Base-by-base conservation (phyloP, 1,140 invertebrate species). In the Phthorimaea operculella region DNA sequence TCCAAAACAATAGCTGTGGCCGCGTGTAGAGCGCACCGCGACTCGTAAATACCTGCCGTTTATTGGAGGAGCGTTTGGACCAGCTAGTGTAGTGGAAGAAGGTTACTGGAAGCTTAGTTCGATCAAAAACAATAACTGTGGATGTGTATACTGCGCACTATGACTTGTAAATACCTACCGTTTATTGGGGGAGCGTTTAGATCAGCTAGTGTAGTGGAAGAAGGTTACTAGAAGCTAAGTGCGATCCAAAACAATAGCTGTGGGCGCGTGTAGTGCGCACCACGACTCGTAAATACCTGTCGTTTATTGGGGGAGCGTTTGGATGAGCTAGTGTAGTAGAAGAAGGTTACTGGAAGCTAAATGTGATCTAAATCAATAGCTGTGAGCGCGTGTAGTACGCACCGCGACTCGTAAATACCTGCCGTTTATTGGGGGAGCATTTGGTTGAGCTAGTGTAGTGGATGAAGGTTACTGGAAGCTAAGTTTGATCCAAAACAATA, bases 31-130 rank as follows among this genome's bases (percentile, higher is more conserved):
- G 21, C 44, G 44, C 12, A 9, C 14, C 15, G 44, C 44, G 8
- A 47, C 44, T 47, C 44, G 44, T 47, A 47, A 47, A 47, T 47
- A 47, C 44, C 44, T 47, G 44, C 14, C 44, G 44, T 47, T 47
- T 47, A 47, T 47, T 47, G 44, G 10, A 2, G 44, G 44, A 11
- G 44, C 44, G 44, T 47, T 47, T 17, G 16, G 2, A 4, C 4
- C 7, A 1, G n/a, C 44, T 4, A 47, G 44, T 47, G 8, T 9
- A 47, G 11, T 47, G 10, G 36, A 39, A 39, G 21, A 28, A 6
- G 21, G 6, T 28, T 28, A n/a, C n/a, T n/a, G n/a, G n/a, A n/a
- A n/a, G 9, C 16, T 15, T 2, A 47, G 44, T 16, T 1, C 44
- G 44, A 47, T 47, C 15, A 2, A 47, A 47, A 47, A 47, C 44